Percentiles rank a stretch among this genome's conserved stretches.
Conservation (phyloP, 2,888 invertebrate species). For the Asteroscopus sphinx region DNA sequence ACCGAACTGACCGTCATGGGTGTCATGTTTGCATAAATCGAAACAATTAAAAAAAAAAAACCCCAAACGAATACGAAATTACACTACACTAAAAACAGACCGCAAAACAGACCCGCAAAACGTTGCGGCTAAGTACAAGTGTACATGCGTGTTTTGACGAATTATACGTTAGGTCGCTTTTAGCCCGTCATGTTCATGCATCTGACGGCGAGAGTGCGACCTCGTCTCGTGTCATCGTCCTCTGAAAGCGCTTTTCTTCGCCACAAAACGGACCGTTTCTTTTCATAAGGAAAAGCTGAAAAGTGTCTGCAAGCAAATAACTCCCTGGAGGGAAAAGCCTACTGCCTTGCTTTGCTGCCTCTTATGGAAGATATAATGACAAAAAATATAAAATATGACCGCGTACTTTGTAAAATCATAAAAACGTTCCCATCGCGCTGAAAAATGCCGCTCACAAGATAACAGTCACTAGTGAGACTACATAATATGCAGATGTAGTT, state of each 20-base stretch:
- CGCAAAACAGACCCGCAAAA: conserved; percentile 27
- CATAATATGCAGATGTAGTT: conserved; percentile 11
- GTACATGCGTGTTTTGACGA: conserved; percentile 79
- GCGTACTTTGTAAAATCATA: conserved; percentile 66
- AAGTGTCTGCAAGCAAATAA: conserved; percentile 90
- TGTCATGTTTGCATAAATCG: conserved; percentile 9
- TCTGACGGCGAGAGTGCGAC: conserved; percentile 86
- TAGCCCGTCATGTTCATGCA: conserved; percentile 83
- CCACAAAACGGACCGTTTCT: conserved; percentile 89
- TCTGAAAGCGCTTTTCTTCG: conserved; percentile 89
- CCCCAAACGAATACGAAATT: conserved; percentile 25
- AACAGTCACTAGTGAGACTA: conserved; percentile 23
- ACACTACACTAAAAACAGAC: conserved; percentile 38
- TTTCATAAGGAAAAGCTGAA: conserved; percentile 89
- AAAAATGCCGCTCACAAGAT: conserved; percentile 29
- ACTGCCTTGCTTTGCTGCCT: conserved; percentile 86
- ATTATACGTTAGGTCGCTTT: conserved; percentile 86
- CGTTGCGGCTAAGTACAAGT: conserved; percentile 43
- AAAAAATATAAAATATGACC: conserved; percentile 80
- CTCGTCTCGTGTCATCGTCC: conserved; percentile 90
- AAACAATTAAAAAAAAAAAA: conserved; percentile 27
- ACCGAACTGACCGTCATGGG: too few species aligned
- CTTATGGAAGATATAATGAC: conserved; percentile 78
- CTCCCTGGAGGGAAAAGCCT: conserved; percentile 88
- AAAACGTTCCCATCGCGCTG: conserved; percentile 56